These are phyloP conservation scores for Diceros bicornis DNA, from an alignment of 2,797 vertebrate species.

Conservation along the genomic window DNA sequence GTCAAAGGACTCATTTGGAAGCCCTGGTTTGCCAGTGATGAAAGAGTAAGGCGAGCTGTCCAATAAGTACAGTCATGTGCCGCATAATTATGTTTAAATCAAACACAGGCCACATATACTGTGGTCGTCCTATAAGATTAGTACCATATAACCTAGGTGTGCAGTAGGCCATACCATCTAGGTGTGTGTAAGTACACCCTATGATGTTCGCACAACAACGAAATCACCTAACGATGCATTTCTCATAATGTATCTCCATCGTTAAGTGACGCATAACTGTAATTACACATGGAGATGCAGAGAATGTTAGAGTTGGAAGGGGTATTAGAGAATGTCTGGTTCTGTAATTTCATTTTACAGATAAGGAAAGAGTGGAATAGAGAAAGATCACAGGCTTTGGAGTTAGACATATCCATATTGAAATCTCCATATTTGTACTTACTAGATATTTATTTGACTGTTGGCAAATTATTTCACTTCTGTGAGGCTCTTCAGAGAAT, in stretches of 20 bases:
- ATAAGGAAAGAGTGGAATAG: neutral
- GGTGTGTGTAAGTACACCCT: no score
- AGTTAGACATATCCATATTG: neutral
- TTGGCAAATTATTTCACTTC: neutral
- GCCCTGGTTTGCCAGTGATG: neutral
- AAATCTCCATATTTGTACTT: neutral
- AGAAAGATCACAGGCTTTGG: neutral
- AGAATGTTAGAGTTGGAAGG: neutral
- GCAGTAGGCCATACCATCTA: no score
- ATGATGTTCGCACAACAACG: no score
- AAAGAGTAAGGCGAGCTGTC: neutral
- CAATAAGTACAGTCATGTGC: neutral
- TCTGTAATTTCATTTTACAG: constrained; percentile 4
- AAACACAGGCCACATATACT: no score
- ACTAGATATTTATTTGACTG: neutral
- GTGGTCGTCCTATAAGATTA: no score
- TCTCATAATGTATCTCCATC: no score
- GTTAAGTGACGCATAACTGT: no score
- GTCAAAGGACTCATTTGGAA: neutral
- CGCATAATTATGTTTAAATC: no score
- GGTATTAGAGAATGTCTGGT: neutral
- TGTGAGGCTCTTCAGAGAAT: neutral
- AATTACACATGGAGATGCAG: neutral
- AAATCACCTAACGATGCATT: no score
- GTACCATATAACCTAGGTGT: no score